Evolutionary conservation across 2,888 invertebrate species (phyloP).

Genomic region (Monopis laevigella): DNA sequence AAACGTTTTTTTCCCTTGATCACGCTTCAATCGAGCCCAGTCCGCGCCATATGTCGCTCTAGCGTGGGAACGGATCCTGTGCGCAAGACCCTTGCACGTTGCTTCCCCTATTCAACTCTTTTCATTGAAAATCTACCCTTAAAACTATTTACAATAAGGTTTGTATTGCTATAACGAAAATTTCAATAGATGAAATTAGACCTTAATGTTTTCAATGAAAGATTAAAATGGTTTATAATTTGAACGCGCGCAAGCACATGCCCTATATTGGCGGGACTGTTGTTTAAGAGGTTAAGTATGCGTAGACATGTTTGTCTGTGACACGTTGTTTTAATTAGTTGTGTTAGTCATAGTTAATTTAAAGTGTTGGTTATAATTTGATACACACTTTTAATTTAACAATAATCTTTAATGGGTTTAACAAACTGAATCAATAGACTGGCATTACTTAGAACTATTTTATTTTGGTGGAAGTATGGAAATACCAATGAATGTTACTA

Average conservation of each 20-base stretch:
- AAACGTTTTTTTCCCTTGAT: conserved; percentile 46
- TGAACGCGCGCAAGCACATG: conserved; percentile 29
- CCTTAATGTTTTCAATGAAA: conserved; percentile 1
- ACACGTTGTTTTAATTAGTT: conserved; percentile 13
- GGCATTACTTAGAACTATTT: too few relatives aligned
- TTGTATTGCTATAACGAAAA: too few relatives aligned
- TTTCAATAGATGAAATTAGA: conserved; percentile 4
- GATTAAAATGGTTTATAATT: background rate
- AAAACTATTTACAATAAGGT: too few relatives aligned
- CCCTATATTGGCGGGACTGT: conserved; percentile 41
- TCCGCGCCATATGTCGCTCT: conserved; percentile 63
- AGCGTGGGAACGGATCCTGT: conserved; percentile 62
- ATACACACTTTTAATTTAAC: background rate
- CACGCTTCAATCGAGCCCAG: conserved; percentile 43
- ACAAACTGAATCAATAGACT: too few relatives aligned
- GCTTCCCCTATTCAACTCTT: conserved; percentile 17
- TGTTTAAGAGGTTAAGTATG: conserved; percentile 40
- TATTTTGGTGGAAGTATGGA: too few relatives aligned
- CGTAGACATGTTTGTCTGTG: conserved; percentile 34
- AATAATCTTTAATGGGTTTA: background rate
- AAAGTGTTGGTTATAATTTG: background rate
- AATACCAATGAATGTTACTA: too few relatives aligned
- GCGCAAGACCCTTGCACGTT: conserved; percentile 23
- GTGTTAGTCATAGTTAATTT: too few relatives aligned
- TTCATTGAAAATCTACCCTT: background rate